Percentiles rank a stretch among this genome's conserved stretches.
Conservation (phyloP, 2,888 invertebrate species). For the Amphiduros pacificus region DNA sequence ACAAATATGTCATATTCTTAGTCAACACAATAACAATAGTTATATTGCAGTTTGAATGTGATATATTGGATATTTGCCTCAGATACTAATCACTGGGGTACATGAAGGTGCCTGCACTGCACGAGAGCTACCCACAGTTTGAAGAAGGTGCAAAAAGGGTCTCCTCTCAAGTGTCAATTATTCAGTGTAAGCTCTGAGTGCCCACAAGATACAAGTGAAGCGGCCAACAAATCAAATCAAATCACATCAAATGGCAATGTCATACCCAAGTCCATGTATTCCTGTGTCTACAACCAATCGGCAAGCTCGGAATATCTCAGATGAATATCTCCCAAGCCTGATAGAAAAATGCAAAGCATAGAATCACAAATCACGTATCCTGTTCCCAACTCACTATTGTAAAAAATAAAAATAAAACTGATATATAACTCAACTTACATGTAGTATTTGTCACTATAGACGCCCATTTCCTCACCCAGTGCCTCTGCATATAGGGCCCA, state of each 20-base stretch:
- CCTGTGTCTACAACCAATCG: slow-evolving; percentile 9
- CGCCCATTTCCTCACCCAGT: slow-evolving; percentile 16
- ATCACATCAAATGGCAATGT: too few relatives aligned
- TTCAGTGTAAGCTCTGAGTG: too few relatives aligned
- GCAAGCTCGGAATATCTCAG: slow-evolving; percentile 5
- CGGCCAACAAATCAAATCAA: too few relatives aligned
- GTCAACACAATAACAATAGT: too few relatives aligned
- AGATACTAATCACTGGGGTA: too few relatives aligned
- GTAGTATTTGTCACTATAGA: not conserved
- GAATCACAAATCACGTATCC: not conserved
- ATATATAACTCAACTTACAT: slow-evolving; percentile 6
- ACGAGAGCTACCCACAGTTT: too few relatives aligned
- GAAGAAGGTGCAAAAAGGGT: too few relatives aligned
- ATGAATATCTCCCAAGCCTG: slow-evolving; percentile 8
- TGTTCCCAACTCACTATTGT: not conserved
- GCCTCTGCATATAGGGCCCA: slow-evolving; percentile 20
- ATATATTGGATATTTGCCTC: too few relatives aligned
- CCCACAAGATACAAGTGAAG: too few relatives aligned
- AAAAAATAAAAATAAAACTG: not conserved
- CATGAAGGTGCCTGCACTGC: too few relatives aligned
- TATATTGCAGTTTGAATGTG: too few relatives aligned
- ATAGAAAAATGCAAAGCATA: not conserved
- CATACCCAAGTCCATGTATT: slow-evolving; percentile 4
- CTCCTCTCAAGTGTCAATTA: too few relatives aligned
- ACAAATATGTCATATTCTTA: not conserved